Base-by-base conservation (phyloP, 2,888 invertebrate species). In the Chrysolina americana region DNA sequence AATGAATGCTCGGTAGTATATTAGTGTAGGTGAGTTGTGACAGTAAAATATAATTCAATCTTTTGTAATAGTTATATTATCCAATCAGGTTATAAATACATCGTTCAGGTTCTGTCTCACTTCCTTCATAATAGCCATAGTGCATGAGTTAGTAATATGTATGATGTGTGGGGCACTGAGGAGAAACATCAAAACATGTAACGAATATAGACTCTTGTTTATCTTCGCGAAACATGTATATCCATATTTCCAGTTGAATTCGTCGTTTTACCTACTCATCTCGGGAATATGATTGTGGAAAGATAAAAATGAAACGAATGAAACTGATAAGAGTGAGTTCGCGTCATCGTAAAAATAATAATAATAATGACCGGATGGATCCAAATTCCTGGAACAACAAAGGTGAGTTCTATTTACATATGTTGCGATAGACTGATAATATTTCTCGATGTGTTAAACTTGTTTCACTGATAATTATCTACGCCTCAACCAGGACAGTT, bases 241-340 rank as follows among this genome's bases (percentile, higher is more conserved):
- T 59, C 28, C 23, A 59, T 59, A 59, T 59, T 47, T 68, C 65
- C 59, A 59, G 69, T 65, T 73, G 53, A 73, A 65, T 59, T 72
- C 28, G 68, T 63, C 50, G n/a, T 5, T 59, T 9, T 59, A 15
- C 36, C 59, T 10, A 59, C 59, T 59, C 59, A 59, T n/a, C 15
- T 59, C n/a, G 36, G 23, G 36, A 59, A 59, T 28, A 59, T 59
- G 59, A 66, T 48, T 23, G 65, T 76, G 68, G 68, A 71, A 64
- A 53, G 9, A 62, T 65, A 72, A 68, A 65, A 66, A 70, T 70
- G 64, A 70, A 70, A 70, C 79, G 76, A 41, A 83, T 83, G 83
- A 83, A 82, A 79, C 74, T 83, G 74, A 82, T 83, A 74, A 80
- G 83, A 63, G 81, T 83, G 53, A 83, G 83, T 74, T 83, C 83